Conservation (phyloP, 1,140 invertebrate genomes). For the Pachyrhynchus sulphureomaculatus region DNA sequence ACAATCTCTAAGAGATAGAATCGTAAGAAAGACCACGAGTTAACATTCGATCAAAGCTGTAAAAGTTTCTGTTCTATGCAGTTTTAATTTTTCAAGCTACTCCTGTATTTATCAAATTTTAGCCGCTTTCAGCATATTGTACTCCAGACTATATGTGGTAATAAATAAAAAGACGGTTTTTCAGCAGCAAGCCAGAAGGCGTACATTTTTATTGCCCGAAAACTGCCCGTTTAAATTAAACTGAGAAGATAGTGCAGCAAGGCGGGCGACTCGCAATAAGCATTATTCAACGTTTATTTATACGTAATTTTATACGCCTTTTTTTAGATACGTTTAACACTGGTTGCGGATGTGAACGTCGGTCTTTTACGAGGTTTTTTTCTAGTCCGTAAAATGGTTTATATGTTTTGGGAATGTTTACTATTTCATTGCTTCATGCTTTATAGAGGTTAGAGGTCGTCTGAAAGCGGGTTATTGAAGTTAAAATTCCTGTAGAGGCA, state of each 20-base stretch:
- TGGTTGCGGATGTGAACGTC: slow-evolving; percentile 28
- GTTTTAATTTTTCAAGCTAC: too few species aligned
- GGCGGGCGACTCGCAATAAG: slow-evolving; percentile 42
- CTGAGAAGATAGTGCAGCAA: slow-evolving; percentile 49
- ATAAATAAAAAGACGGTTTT: slow-evolving; percentile 54
- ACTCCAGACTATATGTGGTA: slow-evolving; percentile 27
- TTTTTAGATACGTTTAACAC: slow-evolving; percentile 30
- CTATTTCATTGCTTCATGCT: too few species aligned
- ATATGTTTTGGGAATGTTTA: too few species aligned
- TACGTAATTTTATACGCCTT: slow-evolving; percentile 20
- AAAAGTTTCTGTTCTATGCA: too few species aligned
- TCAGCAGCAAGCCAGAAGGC: slow-evolving; percentile 50
- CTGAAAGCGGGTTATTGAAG: too few species aligned
- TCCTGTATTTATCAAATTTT: not conserved
- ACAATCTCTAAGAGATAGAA: too few species aligned
- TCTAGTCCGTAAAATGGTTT: slow-evolving; percentile 4
- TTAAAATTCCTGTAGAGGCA: too few species aligned
- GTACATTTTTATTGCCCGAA: slow-evolving; percentile 54
- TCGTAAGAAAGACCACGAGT: too few species aligned
- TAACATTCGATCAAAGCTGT: too few species aligned
- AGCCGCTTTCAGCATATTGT: slow-evolving; percentile 26
- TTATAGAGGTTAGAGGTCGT: too few species aligned
- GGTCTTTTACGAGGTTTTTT: slow-evolving; percentile 2
- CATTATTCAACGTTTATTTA: slow-evolving; percentile 40
- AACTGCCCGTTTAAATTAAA: slow-evolving; percentile 54